Conservation (phyloP, 2,113 vertebrate genomes). For the Haemorhous mexicanus region DNA sequence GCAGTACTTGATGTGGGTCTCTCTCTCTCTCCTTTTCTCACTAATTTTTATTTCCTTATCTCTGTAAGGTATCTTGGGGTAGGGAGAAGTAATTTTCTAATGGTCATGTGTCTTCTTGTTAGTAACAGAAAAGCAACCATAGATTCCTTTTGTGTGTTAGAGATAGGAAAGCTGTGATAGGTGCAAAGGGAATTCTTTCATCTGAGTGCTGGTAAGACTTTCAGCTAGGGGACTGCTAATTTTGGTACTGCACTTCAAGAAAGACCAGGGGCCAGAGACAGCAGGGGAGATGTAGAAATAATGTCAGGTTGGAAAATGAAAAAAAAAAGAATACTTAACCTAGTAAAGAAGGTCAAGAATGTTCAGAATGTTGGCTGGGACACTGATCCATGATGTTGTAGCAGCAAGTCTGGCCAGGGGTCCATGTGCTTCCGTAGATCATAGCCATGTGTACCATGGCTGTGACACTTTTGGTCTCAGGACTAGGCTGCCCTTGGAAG, state of each 20-base stretch:
- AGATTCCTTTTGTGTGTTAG: background rate
- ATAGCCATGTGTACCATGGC: accelerated
- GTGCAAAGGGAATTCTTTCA: background rate
- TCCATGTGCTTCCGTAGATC: accelerated
- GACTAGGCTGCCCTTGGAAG: background rate
- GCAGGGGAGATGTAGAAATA: background rate
- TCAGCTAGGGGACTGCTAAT: background rate
- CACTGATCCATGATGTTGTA: background rate
- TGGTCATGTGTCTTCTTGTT: background rate
- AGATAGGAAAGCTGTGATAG: background rate
- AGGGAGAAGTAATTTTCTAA: background rate
- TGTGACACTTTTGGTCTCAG: background rate
- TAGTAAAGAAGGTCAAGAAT: background rate
- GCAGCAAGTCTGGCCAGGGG: background rate
- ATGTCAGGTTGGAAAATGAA: background rate
- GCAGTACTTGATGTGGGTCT: background rate
- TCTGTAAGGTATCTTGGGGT: background rate
- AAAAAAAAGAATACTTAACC: background rate
- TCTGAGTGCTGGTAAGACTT: background rate
- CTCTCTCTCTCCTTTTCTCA: background rate
- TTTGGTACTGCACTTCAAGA: background rate
- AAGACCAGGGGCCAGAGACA: background rate
- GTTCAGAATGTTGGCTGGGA: background rate
- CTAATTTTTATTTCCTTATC: background rate
- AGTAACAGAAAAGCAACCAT: background rate